Base-by-base conservation (phyloP, 2,113 vertebrate species). In the Cyphomyrus plagiostoma region DNA sequence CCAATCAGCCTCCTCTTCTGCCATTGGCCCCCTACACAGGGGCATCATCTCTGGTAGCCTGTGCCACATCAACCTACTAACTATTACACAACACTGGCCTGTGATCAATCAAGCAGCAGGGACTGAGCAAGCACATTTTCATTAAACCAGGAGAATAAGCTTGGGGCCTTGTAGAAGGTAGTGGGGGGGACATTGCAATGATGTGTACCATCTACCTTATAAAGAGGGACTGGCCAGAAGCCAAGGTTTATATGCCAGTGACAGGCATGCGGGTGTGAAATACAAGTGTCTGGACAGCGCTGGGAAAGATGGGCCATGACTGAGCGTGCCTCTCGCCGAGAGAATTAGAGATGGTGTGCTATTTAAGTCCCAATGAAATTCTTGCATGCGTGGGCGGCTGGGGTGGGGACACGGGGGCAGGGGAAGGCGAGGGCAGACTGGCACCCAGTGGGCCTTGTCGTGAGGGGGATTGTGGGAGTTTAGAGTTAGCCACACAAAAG, bases 281-380 rank as follows among this genome's bases (percentile, higher is more conserved):
- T 15, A 52, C 50, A 53, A 30, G 30, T 8, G 2, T 53, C 50
- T 53, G 50, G 9, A 39, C 26, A 26, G 9, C 17, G 4, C 15
- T 53, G 13, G 30, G 8, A 15, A 56, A 39, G 50, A 87, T 19
- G n/a, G 85, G 11, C 19, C 6, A 7, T 2, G 9, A 30, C 48
- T 48, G 48, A 86, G 8, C 26, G 1, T 5, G 13, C 46, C 26
- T 53, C 4, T 86, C 11, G 49, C 85, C 3, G 4, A 19, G 85
- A 15, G 49, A 39, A 35, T 52, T 87, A 35, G 50, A 48, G 48
- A 21, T 35, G n/a, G 13, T 4, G 85, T 26, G 49, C 35, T 52
- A 86, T 86, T 52, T 86, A 49, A 23, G 4, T 52, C 85, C 46
- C 49, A 30, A 86, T 86, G 85, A 86, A 86, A 53, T 86, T 86